phyloP scores from a whole-genome alignment of 2,113 vertebrate species.

The Rhinolophus sinicus region DNA sequence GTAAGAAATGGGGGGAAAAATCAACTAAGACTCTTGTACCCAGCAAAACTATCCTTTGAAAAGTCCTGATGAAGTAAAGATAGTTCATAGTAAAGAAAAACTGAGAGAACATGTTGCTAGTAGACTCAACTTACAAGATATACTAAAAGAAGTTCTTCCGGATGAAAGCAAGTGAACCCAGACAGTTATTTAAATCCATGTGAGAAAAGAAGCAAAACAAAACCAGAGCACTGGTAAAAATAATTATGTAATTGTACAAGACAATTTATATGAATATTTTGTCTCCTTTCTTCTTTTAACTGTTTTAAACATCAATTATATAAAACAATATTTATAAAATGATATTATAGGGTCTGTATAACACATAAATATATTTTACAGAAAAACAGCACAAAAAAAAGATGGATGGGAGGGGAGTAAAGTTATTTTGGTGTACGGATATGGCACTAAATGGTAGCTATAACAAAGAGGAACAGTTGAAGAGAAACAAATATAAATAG shows the following conservation, averaged over 20 bases:
- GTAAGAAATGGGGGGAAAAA: not conserved
- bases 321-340: not conserved
- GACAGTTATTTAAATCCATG: not conserved
- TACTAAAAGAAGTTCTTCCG: not conserved
- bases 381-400: not conserved
- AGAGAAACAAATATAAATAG: not conserved
- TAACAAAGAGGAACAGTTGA: not conserved
- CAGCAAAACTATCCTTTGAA: not conserved
- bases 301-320: not conserved
- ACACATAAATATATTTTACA: not conserved
- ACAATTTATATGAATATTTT: not conserved
- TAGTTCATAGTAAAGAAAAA: not conserved
- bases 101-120: not conserved
- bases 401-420: fast-evolving
- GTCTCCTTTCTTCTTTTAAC: not conserved
- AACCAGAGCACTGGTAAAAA: not conserved
- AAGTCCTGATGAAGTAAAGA: not conserved
- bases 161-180: not conserved
- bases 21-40: not conserved
- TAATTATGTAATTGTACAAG: not conserved
- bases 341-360: not conserved
- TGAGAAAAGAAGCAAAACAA: not conserved
- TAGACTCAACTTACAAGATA: not conserved
- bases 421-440: not conserved
- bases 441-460: not conserved